These are phyloP conservation scores for Lynx canadensis DNA, from an alignment of 2,113 vertebrate genomes.

Conservation along the genomic window DNA sequence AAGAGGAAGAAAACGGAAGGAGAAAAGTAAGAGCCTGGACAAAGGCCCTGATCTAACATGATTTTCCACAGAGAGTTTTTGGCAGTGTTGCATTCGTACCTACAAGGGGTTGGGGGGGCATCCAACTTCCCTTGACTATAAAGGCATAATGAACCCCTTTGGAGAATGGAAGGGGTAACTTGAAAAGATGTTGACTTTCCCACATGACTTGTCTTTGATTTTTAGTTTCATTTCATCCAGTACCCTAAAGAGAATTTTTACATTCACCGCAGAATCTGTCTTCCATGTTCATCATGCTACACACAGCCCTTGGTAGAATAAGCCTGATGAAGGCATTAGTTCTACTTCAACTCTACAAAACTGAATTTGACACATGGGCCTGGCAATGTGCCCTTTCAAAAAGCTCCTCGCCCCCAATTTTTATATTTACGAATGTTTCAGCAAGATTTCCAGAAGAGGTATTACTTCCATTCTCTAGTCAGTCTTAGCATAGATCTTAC, in stretches of 20 bases:
- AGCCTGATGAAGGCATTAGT: background rate
- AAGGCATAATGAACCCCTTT: background rate
- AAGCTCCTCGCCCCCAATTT: background rate
- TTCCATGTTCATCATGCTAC: background rate
- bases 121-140: background rate
- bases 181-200: background rate
- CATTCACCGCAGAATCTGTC: background rate
- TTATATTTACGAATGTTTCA: background rate
- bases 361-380: background rate
- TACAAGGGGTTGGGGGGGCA: background rate
- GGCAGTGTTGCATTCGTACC: background rate
- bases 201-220: constrained; percentile 25
- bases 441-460: background rate
- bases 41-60: background rate
- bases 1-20: constrained; percentile 53
- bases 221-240: constrained; percentile 39
- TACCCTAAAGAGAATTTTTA: constrained; percentile 11
- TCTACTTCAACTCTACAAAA: background rate
- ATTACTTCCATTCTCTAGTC: background rate
- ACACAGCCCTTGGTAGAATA: background rate
- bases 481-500: background rate
- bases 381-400: background rate
- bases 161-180: background rate
- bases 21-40: background rate
- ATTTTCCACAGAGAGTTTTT: background rate